Evolutionary conservation across 1,140 invertebrate genomes (phyloP).

Genomic region (Globodera rostochiensis): DNA sequence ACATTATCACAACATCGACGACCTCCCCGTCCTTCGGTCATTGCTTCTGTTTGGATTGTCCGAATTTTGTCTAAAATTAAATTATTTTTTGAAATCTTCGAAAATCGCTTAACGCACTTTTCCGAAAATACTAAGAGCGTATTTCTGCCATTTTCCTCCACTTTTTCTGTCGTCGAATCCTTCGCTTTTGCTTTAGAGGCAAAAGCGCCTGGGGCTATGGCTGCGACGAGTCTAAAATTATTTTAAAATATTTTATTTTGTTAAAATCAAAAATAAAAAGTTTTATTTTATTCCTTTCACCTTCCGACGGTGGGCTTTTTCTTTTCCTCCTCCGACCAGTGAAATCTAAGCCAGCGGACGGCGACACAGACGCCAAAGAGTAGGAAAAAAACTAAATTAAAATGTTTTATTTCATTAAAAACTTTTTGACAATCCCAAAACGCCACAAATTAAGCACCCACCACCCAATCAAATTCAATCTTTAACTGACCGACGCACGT

Average conservation of each 20-base stretch:
- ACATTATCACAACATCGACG: not conserved
- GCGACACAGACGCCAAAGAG: conserved; percentile 32
- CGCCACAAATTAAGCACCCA: not conserved
- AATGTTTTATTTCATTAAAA: not conserved
- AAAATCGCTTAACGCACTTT: too few relatives aligned
- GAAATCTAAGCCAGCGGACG: conserved; percentile 16
- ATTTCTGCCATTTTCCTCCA: not conserved
- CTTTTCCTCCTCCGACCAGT: conserved; percentile 6
- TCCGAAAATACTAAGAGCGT: not conserved
- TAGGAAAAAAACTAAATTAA: conserved; percentile 26
- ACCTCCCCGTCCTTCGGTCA: not conserved
- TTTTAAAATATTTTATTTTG: not conserved
- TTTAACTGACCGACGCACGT: conserved; percentile 45
- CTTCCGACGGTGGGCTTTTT: conserved; percentile 16
- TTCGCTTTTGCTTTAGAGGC: conserved; percentile 3
- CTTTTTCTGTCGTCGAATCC: not conserved
- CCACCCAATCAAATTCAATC: not conserved
- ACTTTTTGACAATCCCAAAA: conserved; percentile 10
- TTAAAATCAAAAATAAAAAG: not conserved
- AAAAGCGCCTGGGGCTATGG: conserved; percentile 9
- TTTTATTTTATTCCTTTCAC: not conserved
- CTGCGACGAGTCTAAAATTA: not conserved
- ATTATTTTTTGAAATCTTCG: not conserved
- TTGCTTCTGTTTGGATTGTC: not conserved
- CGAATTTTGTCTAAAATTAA: not conserved